Evolutionary conservation across 2,113 vertebrate species (phyloP).

Genomic region (Apodemus speciosus): DNA sequence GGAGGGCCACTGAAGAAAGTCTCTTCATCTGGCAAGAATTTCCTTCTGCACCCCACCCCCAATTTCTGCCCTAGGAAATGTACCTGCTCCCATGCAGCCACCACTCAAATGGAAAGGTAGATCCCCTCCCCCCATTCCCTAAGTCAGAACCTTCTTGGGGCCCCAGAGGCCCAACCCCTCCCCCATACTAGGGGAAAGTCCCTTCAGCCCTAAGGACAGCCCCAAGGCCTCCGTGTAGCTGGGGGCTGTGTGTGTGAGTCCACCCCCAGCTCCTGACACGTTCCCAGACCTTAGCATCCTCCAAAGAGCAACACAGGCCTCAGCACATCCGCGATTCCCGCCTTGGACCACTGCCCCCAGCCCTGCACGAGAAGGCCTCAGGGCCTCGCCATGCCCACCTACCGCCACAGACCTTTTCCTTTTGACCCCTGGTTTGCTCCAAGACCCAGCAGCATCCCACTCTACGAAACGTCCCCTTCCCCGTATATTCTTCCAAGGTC

Average conservation of each 20-base stretch:
- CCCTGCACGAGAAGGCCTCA: conserved; percentile 36
- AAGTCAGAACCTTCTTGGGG: neutral
- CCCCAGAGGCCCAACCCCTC: neutral
- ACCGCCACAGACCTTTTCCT: neutral
- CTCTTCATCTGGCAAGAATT: neutral
- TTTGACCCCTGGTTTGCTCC: neutral
- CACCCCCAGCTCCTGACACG: neutral
- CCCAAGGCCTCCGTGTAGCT: neutral
- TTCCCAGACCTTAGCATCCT: neutral
- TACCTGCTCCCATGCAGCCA: neutral
- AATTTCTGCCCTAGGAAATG: neutral
- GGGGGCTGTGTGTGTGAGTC: neutral
- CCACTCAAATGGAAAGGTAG: conserved; percentile 14
- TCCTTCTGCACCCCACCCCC: neutral
- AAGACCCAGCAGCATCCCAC: neutral
- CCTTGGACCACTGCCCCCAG: neutral
- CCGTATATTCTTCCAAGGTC: neutral
- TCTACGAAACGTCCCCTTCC: neutral
- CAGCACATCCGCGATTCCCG: neutral
- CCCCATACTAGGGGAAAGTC: neutral
- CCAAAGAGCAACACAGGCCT: conserved; percentile 22
- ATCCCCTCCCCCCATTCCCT: neutral
- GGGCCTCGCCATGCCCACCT: neutral
- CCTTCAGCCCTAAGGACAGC: neutral
- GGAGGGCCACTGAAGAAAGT: conserved; percentile 26